phyloP scores from a whole-genome alignment of 2,888 invertebrate genomes.

The Eupithecia insigniata region DNA sequence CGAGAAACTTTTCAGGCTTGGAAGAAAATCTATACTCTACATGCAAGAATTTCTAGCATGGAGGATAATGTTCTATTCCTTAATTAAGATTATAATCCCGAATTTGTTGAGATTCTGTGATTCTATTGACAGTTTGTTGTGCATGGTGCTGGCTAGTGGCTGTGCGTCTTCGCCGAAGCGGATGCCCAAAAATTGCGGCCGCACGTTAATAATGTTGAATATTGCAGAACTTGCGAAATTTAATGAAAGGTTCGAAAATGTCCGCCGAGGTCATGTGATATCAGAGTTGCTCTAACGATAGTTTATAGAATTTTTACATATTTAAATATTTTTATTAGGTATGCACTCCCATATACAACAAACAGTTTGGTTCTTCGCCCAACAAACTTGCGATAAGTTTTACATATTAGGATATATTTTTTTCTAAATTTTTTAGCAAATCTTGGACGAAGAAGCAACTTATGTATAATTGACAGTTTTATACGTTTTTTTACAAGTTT shows the following conservation, averaged over 20 bases:
- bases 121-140: conserved; percentile 22
- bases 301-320: conserved; percentile 6
- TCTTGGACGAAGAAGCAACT: conserved; percentile 61
- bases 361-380: conserved; percentile 58
- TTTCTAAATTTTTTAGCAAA: conserved; percentile 66
- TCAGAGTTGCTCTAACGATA: conserved; percentile 49
- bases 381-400: conserved; percentile 64
- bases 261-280: conserved; percentile 72
- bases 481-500: conserved; percentile 41
- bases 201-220: conserved; percentile 74
- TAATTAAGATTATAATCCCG: conserved; percentile 3
- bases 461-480: conserved; percentile 23
- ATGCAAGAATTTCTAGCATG: not conserved
- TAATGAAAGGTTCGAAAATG: conserved; percentile 80
- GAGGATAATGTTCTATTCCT: conserved; percentile 11
- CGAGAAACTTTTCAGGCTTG: not conserved
- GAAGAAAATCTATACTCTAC: not conserved
- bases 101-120: not conserved
- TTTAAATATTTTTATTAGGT: not conserved
- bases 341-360: conserved; percentile 48
- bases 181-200: conserved; percentile 79
- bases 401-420: conserved; percentile 47
- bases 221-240: conserved; percentile 77
- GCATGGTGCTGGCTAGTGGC: conserved; percentile 47
- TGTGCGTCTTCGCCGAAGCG: conserved; percentile 67